Evolutionary conservation across 2,797 vertebrate species (phyloP), one percentile per base, ranked within the genome.

Genomic region (Enteromius fasciolatus): DNA sequence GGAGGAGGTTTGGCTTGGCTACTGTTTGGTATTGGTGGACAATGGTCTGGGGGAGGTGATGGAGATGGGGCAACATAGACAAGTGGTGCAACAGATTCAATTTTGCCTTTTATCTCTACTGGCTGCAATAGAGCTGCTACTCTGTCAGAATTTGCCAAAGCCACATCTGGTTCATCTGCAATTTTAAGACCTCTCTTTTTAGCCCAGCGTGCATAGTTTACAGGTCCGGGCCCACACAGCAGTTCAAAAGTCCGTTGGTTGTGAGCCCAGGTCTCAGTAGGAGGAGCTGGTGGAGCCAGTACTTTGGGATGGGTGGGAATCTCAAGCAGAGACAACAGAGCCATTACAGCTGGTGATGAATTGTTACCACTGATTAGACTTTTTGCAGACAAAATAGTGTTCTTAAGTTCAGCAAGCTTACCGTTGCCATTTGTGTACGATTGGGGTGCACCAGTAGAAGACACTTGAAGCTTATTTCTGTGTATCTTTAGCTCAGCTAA

Each of bases 301-400:
- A 98, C 94, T 87, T 95, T 96, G 57, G 98, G 98, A 50, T 94
- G 96, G 0, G 96, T 96, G 0, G 98, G 98, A 84, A 99, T 97
- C 81, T 95, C 88, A 82, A 97, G 95, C 31, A 94, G 86, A 88
- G 95, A n/a, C 81, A 88, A 91, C 86, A 95, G 84, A 50, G 92
- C 79, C 80, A 86, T 90, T 11, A 92, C 88, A 0, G 83, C 91
- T 0, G 93, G 93, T 0, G 89, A 75, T 67, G 93, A 33, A 50
- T 80, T 92, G n/a, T 92, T 90, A 23, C 94, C 91, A 46, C 95
- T 94, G 72, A 91, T 89, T 14, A 96, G 86, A 10, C 90, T 59
- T 46, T 85, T 83, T 36, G 73, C 23, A 64, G 80, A 80, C 15
- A 67, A 44, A 59, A 84, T 39, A 36, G 39, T 80, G 9, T 75